Conservation (phyloP, 2,113 vertebrate species). For the Syngnathus scovelli region DNA sequence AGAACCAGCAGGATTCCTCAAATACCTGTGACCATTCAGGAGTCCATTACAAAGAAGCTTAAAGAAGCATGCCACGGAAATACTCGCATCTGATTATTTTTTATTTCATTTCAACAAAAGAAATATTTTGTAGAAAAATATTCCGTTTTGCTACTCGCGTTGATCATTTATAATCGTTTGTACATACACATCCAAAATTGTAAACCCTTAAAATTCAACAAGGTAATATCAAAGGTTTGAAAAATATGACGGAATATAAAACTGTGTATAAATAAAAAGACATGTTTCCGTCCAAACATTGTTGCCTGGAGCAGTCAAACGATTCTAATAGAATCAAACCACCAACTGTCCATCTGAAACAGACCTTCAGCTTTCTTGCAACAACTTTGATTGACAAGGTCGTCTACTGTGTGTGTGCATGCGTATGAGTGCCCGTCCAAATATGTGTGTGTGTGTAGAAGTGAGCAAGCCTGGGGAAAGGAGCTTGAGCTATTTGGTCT, state of each 20-base stretch:
- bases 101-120: too few species aligned
- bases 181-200: too few species aligned
- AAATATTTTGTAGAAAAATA: too few species aligned
- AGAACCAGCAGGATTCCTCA: too few species aligned
- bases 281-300: background rate
- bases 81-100: too few species aligned
- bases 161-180: too few species aligned
- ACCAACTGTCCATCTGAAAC: constrained; percentile 4
- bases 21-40: too few species aligned
- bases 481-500: constrained; percentile 51
- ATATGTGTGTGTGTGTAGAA: background rate
- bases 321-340: constrained; percentile 14
- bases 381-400: constrained; percentile 43
- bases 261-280: background rate
- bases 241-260: background rate
- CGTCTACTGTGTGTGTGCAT: constrained; percentile 20
- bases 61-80: too few species aligned
- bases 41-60: too few species aligned
- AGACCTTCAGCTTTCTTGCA: constrained; percentile 34
- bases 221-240: background rate
- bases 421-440: background rate
- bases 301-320: constrained; percentile 1
- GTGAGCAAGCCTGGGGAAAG: constrained; percentile 13
- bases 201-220: too few species aligned
- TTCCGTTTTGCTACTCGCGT: too few species aligned